Base-by-base conservation (phyloP, 1,140 invertebrate species). In the Aricia agestis region DNA sequence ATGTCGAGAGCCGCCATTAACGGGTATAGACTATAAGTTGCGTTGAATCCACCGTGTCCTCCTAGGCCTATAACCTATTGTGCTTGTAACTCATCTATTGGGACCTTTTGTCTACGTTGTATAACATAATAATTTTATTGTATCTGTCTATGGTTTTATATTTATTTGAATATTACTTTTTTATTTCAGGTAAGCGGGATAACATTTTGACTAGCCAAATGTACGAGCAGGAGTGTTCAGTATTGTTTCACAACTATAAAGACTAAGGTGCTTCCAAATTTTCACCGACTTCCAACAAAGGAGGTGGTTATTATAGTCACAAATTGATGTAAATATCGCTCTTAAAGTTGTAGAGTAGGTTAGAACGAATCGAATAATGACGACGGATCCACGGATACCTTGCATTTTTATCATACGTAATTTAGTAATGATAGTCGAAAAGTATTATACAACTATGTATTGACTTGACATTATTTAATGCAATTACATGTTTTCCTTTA, bases 191-290 rank as follows among this genome's bases (percentile, higher is more conserved):
- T 59, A 59, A 59, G 7, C 58, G 58, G 18, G 18, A 2, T 13
- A 7, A 36, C 36, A 36, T 36, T 9, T 36, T 36, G 36, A 36
- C 5, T 36, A 36, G 9, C 36, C 36, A 36, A 36, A 59, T 59
- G n/a, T n/a, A 2, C 58, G 58, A 19, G 58, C n/a, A 18, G 58
- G 15, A 59, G 58, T 19, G 7, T 17, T 59, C 58, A 59, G 58
- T 59, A 59, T 59, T 59, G 58, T 59, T 59, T 59, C 18, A 59
- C 6, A 11, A 63, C 31, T 31, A 9, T 18, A 59, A 7, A 17
- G 58, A 59, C 58, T 59, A 17, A 59, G 58, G 58, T 59, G 58
- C 58, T 59, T 59, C 58, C 58, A 17, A 59, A 59, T 59, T 17
- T 18, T 18, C 4, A 17, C 36, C 36, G 36, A 36, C 36, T 36